These are phyloP conservation scores for Cantharis rustica DNA, from an alignment of 2,888 invertebrate genomes.

Conservation along the genomic window DNA sequence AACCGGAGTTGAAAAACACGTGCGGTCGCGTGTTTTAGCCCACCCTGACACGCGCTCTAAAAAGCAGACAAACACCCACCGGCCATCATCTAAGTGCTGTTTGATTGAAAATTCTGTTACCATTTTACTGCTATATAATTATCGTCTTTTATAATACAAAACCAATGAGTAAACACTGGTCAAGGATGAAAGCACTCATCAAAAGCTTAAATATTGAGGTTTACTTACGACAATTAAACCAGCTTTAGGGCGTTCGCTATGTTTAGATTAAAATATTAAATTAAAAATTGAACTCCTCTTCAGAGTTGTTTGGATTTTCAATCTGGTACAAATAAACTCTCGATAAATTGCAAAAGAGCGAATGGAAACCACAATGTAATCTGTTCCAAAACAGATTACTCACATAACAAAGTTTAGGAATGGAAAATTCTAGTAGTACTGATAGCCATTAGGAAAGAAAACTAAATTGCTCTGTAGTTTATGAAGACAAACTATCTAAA, in stretches of 20 bases:
- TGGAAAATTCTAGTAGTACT: neutral
- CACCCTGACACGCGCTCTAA: constrained; percentile 39
- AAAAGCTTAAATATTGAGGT: neutral
- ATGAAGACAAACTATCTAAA: constrained; percentile 32
- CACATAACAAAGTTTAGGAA: neutral
- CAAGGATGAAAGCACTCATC: neutral
- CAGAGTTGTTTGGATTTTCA: neutral
- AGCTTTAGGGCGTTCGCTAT: neutral
- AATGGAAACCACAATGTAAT: neutral
- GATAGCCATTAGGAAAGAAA: neutral
- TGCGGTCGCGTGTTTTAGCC: constrained; percentile 36
- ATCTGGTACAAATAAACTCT: neutral
- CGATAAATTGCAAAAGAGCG: neutral
- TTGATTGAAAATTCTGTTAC: constrained; percentile 35
- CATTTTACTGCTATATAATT: constrained; percentile 31
- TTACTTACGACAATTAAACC: neutral
- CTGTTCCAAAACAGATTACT: neutral
- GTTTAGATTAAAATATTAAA: neutral
- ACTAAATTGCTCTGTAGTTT: constrained; percentile 6
- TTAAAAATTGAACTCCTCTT: neutral
- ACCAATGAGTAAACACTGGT: neutral
- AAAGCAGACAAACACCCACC: constrained; percentile 44
- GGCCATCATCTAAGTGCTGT: constrained; percentile 35
- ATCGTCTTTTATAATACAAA: constrained; percentile 24
- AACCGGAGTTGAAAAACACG: constrained; percentile 42